Evolutionary conservation across 2,888 invertebrate genomes (phyloP).

Genomic region (Caenorhabditis sp.): DNA sequence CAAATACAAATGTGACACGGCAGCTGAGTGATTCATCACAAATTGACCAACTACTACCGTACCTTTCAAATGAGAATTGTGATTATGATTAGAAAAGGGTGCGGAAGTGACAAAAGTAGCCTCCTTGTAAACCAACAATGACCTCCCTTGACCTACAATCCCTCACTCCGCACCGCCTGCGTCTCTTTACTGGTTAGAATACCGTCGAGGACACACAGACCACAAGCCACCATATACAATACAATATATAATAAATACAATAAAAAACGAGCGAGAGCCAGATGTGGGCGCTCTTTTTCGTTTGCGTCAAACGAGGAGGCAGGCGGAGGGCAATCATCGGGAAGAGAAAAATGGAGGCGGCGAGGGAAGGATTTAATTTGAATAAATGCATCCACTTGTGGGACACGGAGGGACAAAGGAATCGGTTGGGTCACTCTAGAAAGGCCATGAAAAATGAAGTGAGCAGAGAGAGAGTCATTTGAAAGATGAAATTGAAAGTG

Average conservation of each 20-base stretch:
- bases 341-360: not conserved
- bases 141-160: slow-evolving; percentile 47
- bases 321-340: not conserved
- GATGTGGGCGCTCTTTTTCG: not conserved
- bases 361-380: not conserved
- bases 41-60: too few species aligned
- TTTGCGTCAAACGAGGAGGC: too few species aligned
- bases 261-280: slow-evolving; percentile 2
- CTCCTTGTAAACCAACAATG: slow-evolving; percentile 42
- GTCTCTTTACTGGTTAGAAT: slow-evolving; percentile 7
- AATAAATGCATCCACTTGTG: too few species aligned
- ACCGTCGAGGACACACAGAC: slow-evolving; percentile 33
- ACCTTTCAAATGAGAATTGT: too few species aligned
- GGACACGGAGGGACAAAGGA: not conserved
- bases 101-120: not conserved
- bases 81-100: too few species aligned
- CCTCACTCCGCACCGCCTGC: not conserved
- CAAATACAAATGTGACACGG: too few species aligned
- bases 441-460: not conserved
- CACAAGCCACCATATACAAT: slow-evolving; percentile 7
- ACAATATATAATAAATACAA: slow-evolving; percentile 6
- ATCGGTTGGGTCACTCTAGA: not conserved
- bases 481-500: not conserved
- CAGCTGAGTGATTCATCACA: too few species aligned
- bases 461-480: too few species aligned